These are phyloP conservation scores for Fopius arisanus DNA, from an alignment of 1,140 invertebrate genomes.

Conservation along the genomic window DNA sequence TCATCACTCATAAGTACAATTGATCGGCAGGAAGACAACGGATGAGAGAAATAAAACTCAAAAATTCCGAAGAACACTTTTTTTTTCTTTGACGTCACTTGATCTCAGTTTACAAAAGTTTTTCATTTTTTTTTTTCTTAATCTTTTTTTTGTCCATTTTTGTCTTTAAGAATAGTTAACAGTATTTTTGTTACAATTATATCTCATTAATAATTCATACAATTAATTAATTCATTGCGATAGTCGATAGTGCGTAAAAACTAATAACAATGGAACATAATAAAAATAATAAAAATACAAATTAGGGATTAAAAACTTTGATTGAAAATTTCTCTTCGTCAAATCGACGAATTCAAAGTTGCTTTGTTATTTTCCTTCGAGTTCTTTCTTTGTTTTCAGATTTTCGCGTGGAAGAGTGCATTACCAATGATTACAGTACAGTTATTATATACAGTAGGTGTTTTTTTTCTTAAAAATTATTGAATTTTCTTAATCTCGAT, in stretches of 20 bases:
- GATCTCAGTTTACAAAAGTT: slow-evolving; percentile 15
- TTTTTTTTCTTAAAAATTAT: background rate
- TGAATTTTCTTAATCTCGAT: slow-evolving; percentile 1
- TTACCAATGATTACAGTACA: background rate
- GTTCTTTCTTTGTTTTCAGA: background rate
- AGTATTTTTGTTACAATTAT: slow-evolving; percentile 7
- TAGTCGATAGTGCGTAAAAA: slow-evolving; percentile 4
- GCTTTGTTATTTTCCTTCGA: background rate
- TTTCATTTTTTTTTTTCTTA: background rate
- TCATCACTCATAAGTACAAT: background rate
- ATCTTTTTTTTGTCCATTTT: background rate
- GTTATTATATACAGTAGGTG: slow-evolving; percentile 2
- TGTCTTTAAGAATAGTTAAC: slow-evolving; percentile 12
- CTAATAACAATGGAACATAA: slow-evolving; percentile 13
- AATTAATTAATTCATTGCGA: slow-evolving; percentile 10
- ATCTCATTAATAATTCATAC: slow-evolving; percentile 7
- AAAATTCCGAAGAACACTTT: slow-evolving; percentile 10
- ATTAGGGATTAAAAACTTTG: background rate
- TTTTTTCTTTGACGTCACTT: background rate
- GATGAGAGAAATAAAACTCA: background rate
- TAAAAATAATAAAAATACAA: slow-evolving; percentile 5
- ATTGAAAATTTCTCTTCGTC: background rate
- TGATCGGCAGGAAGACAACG: background rate
- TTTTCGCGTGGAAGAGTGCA: background rate
- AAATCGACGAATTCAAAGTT: background rate